A percentile compares a stretch with the other conserved stretches of the same genome.
Conservation (phyloP, 1,140 invertebrate genomes). For the Drosophila triauraria region DNA sequence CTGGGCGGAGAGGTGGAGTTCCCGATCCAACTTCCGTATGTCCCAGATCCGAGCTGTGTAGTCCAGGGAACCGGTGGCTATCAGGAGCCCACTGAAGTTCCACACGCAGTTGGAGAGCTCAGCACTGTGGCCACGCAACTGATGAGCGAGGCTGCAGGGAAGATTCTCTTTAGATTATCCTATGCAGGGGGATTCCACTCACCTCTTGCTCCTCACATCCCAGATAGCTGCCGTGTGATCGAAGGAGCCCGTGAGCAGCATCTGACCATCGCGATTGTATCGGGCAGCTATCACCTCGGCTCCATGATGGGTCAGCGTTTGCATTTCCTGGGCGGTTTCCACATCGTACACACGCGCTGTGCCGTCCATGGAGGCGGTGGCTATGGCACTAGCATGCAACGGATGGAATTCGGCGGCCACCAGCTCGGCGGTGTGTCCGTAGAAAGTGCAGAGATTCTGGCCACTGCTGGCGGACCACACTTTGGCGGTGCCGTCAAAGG, state of each 20-base stretch:
- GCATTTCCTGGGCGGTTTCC: slow-evolving; percentile 88
- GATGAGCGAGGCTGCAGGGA: slow-evolving; percentile 86
- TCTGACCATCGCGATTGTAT: slow-evolving; percentile 89
- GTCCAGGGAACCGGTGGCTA: slow-evolving; percentile 91
- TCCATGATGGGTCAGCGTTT: slow-evolving; percentile 88
- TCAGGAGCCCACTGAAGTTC: slow-evolving; percentile 90
- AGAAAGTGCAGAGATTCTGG: slow-evolving; percentile 89
- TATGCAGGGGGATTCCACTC: slow-evolving; percentile 52
- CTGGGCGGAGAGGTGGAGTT: slow-evolving; percentile 87
- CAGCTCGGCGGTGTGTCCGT: slow-evolving; percentile 91
- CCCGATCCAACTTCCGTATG: slow-evolving; percentile 86
- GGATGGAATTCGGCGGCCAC: slow-evolving; percentile 90
- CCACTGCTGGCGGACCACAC: slow-evolving; percentile 89
- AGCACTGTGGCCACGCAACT: slow-evolving; percentile 89
- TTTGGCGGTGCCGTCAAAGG: slow-evolving; percentile 92
- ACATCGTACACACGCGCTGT: slow-evolving; percentile 90
- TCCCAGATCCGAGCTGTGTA: slow-evolving; percentile 92
- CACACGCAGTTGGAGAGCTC: slow-evolving; percentile 92
- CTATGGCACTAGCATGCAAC: slow-evolving; percentile 87
- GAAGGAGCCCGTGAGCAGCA: slow-evolving; percentile 92
- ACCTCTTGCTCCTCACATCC: slow-evolving; percentile 90
- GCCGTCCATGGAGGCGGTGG: slow-evolving; percentile 91
- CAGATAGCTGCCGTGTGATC: slow-evolving; percentile 91
- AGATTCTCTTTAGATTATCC: background rate
- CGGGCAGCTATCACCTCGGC: slow-evolving; percentile 91